phyloP scores from a whole-genome alignment of 2,888 invertebrate species.

The Lutraria lutraria region DNA sequence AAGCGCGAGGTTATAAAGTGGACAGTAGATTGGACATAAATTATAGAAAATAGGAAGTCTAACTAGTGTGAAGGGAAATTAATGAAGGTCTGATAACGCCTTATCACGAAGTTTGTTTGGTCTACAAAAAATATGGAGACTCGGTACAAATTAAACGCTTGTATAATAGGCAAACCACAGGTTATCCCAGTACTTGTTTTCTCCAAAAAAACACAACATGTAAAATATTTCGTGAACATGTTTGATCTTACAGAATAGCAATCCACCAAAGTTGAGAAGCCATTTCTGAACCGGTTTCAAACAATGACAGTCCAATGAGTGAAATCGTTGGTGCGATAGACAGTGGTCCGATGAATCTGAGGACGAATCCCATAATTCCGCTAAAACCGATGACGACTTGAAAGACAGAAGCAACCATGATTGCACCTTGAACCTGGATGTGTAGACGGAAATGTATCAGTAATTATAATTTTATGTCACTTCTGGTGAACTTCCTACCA shows the following conservation, averaged over 20 bases:
- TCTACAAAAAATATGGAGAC: too few relatives aligned
- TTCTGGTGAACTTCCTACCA: background rate
- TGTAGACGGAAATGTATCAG: background rate
- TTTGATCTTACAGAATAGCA: constrained; percentile 92
- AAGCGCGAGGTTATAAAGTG: too few relatives aligned
- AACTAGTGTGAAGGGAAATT: too few relatives aligned
- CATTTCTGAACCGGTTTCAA: constrained; percentile 92
- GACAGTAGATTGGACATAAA: too few relatives aligned
- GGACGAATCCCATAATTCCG: constrained; percentile 92
- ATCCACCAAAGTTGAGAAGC: constrained; percentile 95
- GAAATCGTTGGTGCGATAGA: constrained; percentile 94
- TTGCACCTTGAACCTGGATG: constrained; percentile 91
- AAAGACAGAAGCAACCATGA: constrained; percentile 92
- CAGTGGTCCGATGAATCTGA: constrained; percentile 93
- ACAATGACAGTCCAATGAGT: constrained; percentile 93
- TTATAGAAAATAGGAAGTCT: too few relatives aligned
- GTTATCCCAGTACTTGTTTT: too few relatives aligned
- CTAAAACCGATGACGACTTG: constrained; percentile 91
- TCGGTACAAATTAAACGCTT: too few relatives aligned
- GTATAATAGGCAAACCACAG: too few relatives aligned
- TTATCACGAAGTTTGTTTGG: too few relatives aligned
- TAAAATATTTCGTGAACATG: too few relatives aligned
- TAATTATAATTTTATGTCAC: background rate
- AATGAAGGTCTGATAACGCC: too few relatives aligned
- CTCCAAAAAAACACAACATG: too few relatives aligned